These are phyloP conservation scores for Hippasteria phrygiana DNA, from an alignment of 53 echinoderm and acorn worm genomes.

Conservation along the genomic window DNA sequence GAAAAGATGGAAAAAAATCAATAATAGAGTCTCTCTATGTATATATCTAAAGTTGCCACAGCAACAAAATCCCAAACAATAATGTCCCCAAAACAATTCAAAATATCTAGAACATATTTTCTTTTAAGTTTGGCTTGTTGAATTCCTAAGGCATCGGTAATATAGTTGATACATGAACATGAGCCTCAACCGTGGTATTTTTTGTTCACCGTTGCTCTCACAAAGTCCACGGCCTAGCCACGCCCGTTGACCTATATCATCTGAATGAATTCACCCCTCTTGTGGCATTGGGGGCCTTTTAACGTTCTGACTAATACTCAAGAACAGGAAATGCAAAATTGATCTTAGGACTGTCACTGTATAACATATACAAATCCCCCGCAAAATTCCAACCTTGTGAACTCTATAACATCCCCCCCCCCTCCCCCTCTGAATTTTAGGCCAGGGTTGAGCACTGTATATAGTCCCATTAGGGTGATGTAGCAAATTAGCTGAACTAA, in stretches of 20 bases:
- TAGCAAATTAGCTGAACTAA: neutral
- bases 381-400: neutral
- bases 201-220: too few relatives aligned
- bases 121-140: too few relatives aligned
- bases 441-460: neutral
- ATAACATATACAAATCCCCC: neutral
- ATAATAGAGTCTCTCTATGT: too few relatives aligned
- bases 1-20: too few relatives aligned
- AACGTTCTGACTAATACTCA: constrained; percentile 35
- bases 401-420: neutral
- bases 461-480: neutral
- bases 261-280: neutral
- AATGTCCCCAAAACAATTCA: too few relatives aligned
- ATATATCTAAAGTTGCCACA: too few relatives aligned
- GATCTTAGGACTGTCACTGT: neutral
- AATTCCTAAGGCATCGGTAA: too few relatives aligned
- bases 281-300: neutral
- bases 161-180: too few relatives aligned
- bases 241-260: neutral
- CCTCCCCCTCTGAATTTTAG: neutral
- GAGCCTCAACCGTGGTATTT: too few relatives aligned
- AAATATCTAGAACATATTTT: too few relatives aligned
- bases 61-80: too few relatives aligned
- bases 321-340: constrained; percentile 31
- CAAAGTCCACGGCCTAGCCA: too few relatives aligned